A percentile compares a stretch with the other conserved stretches of the same genome.
phyloP scores from a whole-genome alignment of 2,797 vertebrate species.

The Etheostoma nigrum region DNA sequence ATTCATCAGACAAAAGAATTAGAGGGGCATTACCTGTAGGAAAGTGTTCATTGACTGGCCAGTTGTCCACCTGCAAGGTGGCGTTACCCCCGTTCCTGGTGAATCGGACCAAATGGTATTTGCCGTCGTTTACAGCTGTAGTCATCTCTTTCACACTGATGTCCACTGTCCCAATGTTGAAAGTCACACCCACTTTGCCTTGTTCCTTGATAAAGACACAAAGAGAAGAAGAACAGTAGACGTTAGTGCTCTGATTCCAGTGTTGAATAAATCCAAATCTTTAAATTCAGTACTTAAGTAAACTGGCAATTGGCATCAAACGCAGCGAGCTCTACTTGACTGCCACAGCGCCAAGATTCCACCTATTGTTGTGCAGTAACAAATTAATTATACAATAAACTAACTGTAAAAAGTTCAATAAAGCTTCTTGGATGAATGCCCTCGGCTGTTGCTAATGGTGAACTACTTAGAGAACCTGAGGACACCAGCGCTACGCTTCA shows the following conservation, averaged over 20 bases:
- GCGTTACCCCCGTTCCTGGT: slow-evolving; percentile 97
- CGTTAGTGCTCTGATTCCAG: slow-evolving; percentile 17
- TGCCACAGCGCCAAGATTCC: slow-evolving; percentile 12
- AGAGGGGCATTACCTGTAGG: slow-evolving; percentile 89
- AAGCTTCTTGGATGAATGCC: slow-evolving; percentile 65
- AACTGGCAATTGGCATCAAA: not conserved
- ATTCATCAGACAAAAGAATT: slow-evolving; percentile 14
- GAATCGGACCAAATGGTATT: slow-evolving; percentile 96
- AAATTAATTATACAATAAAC: slow-evolving; percentile 70
- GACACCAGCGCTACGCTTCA: slow-evolving; percentile 73
- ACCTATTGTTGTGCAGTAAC: slow-evolving; percentile 42
- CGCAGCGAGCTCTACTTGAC: not conserved
- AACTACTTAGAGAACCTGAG: slow-evolving; percentile 69
- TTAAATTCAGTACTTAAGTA: not conserved
- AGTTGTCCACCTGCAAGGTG: slow-evolving; percentile 97
- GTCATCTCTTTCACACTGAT: slow-evolving; percentile 95
- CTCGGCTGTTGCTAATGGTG: slow-evolving; percentile 65
- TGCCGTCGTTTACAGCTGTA: slow-evolving; percentile 93
- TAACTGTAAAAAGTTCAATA: slow-evolving; percentile 69
- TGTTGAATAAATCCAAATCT: not conserved
- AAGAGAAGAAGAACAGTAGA: slow-evolving; percentile 22
- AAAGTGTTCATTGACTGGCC: slow-evolving; percentile 96
- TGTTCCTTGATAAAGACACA: slow-evolving; percentile 88
- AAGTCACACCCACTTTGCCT: slow-evolving; percentile 95
- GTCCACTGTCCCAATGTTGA: slow-evolving; percentile 97